Percentiles rank a stretch among this genome's conserved stretches.
Conservation (phyloP, 1,140 invertebrate genomes). For the Phortica variegata region DNA sequence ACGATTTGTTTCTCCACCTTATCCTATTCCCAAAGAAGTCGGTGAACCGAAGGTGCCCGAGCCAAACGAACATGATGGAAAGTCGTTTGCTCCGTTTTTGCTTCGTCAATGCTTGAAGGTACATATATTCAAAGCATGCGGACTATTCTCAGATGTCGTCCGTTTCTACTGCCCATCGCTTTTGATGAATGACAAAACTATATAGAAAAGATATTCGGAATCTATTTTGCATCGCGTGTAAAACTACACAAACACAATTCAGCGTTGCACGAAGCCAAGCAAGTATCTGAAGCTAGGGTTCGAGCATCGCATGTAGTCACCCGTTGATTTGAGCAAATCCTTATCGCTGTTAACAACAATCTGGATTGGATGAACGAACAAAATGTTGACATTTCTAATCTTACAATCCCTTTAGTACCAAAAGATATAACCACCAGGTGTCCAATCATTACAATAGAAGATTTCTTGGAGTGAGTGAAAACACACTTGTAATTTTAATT, state of each 20-base stretch:
- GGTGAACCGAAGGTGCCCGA: neutral
- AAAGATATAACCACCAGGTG: neutral
- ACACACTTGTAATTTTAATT: too few relatives aligned
- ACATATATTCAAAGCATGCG: neutral
- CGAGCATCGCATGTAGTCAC: neutral
- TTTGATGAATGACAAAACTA: neutral
- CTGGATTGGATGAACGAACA: neutral
- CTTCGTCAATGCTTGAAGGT: neutral
- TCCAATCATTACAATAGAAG: neutral
- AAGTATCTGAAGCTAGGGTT: neutral
- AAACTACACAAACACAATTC: neutral
- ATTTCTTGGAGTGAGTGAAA: neutral
- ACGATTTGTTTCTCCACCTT: too few relatives aligned
- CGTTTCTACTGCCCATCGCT: neutral
- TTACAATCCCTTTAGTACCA: neutral
- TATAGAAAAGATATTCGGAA: constrained; percentile 37
- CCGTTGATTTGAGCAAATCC: neutral
- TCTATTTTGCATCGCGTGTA: constrained; percentile 38
- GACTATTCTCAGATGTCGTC: neutral
- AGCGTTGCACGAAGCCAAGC: neutral
- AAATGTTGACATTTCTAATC: neutral
- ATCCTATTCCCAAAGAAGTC: too few relatives aligned
- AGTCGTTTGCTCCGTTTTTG: neutral
- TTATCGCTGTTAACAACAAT: neutral
- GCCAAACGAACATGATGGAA: neutral